Conservation (phyloP, 2,888 invertebrate species). For the Endotricha flammealis region DNA sequence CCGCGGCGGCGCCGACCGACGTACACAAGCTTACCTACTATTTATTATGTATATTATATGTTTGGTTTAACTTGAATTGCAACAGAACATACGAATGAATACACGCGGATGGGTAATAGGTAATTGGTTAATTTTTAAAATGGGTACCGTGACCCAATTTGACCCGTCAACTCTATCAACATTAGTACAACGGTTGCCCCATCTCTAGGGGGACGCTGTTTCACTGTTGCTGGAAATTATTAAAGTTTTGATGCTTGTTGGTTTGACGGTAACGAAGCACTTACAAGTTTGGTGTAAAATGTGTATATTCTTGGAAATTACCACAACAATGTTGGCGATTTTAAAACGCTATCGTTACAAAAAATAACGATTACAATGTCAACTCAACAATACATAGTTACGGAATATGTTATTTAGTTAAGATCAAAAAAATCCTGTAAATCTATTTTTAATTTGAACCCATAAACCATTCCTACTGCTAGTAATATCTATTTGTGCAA, state of each 20-base stretch:
- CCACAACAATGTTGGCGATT: constrained; percentile 5
- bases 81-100: constrained; percentile 32
- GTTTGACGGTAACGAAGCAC: constrained; percentile 3
- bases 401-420: no score
- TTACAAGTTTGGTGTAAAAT: constrained; percentile 5
- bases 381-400: no score
- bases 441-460: no score
- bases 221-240: constrained; percentile 5
- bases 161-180: constrained; percentile 2
- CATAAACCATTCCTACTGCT: no score
- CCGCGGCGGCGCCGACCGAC: constrained; percentile 65
- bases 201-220: constrained; percentile 1
- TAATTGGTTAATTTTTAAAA: constrained; percentile 55
- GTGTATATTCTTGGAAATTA: constrained; percentile 6
- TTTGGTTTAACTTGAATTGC: constrained; percentile 52
- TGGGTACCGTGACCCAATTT: constrained; percentile 26
- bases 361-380: no score
- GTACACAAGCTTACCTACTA: constrained; percentile 42
- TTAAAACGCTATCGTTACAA: constrained; percentile 7
- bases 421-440: no score
- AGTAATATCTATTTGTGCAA: no score
- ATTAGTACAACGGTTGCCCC: neutral
- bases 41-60: constrained; percentile 60
- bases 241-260: constrained; percentile 9
- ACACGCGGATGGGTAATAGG: constrained; percentile 36